phyloP scores from a whole-genome alignment of 1,140 invertebrate genomes.

The Mya arenaria region DNA sequence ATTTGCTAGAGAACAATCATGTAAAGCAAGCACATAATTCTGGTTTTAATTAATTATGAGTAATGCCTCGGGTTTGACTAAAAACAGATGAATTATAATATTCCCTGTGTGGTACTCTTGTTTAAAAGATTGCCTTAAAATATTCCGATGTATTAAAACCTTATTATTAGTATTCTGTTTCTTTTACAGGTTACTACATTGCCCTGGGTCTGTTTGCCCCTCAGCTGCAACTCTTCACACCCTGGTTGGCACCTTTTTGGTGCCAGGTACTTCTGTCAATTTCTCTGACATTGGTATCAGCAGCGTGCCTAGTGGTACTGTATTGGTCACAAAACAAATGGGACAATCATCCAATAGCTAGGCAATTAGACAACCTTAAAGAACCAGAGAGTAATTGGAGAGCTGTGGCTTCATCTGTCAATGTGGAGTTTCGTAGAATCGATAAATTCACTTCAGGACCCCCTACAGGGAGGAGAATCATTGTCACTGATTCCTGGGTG shows the following conservation, averaged over 20 bases:
- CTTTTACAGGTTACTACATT: slow-evolving; percentile 76
- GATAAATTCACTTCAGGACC: slow-evolving; percentile 88
- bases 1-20: too few species aligned
- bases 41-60: too few species aligned
- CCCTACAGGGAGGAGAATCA: slow-evolving; percentile 85
- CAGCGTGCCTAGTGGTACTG: slow-evolving; percentile 63
- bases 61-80: too few species aligned
- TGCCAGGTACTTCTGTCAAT: slow-evolving; percentile 71
- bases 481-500: slow-evolving; percentile 94
- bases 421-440: slow-evolving; percentile 88
- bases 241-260: slow-evolving; percentile 53
- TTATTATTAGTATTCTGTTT: too few species aligned
- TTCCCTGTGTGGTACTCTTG: too few species aligned
- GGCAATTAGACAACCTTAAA: slow-evolving; percentile 85
- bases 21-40: too few species aligned
- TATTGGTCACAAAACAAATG: slow-evolving; percentile 87
- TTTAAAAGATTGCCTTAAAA: too few species aligned
- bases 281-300: slow-evolving; percentile 66
- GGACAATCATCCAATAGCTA: slow-evolving; percentile 88
- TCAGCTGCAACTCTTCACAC: slow-evolving; percentile 66
- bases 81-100: too few species aligned
- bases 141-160: too few species aligned
- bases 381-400: slow-evolving; percentile 83
- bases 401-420: slow-evolving; percentile 87
- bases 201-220: slow-evolving; percentile 70